Evolutionary conservation across 2,797 vertebrate genomes (phyloP).

Genomic region (Microhierax caerulescens): DNA sequence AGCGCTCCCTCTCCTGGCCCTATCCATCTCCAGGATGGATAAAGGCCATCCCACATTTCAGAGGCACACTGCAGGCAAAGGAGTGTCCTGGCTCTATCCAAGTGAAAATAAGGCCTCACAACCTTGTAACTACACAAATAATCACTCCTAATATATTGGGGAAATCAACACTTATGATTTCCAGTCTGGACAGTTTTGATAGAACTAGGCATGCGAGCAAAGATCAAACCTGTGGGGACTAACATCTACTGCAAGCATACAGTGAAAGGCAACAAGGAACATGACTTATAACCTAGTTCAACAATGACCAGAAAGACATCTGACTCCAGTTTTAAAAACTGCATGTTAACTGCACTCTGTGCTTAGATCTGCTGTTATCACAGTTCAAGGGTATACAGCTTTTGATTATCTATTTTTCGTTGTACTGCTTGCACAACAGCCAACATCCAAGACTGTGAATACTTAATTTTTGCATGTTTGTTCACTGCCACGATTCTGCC

Average conservation of each 20-base stretch:
- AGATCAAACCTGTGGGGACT: neutral
- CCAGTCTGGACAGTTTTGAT: neutral
- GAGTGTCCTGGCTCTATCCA: fast-evolving
- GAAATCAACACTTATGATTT: neutral
- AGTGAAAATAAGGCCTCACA: neutral
- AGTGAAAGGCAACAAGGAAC: neutral
- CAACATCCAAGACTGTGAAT: neutral
- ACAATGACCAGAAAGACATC: neutral
- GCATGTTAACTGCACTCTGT: neutral
- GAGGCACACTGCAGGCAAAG: neutral
- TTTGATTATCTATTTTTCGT: neutral
- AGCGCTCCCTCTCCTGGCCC: neutral
- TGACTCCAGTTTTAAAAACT: neutral
- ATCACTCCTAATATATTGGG: neutral
- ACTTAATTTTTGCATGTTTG: neutral
- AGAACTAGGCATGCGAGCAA: neutral
- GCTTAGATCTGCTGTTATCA: neutral
- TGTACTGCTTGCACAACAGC: neutral
- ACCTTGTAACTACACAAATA: neutral
- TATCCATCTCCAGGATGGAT: neutral
- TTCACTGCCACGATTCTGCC: neutral
- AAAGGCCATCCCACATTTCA: neutral
- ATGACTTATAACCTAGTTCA: neutral
- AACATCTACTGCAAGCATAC: neutral
- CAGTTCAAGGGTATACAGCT: neutral